phyloP scores from a whole-genome alignment of 2,797 vertebrate genomes.

The Xiphorhynchus erythropygius region DNA sequence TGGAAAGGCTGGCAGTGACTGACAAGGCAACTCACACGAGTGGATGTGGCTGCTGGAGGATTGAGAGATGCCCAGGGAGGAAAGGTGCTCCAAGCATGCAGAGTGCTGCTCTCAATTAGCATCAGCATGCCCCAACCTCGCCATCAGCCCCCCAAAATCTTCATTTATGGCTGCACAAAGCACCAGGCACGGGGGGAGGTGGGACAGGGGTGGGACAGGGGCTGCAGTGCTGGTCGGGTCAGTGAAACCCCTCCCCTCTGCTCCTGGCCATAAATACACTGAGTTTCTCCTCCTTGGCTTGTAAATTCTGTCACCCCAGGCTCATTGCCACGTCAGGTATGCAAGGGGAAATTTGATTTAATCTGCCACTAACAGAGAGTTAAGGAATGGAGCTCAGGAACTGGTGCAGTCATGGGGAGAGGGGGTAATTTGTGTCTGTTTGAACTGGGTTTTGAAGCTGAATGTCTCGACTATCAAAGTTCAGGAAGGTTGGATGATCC shows the following conservation, averaged over 20 bases:
- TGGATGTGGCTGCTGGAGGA: not conserved
- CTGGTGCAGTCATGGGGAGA: not conserved
- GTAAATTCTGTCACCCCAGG: not conserved
- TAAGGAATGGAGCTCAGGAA: not conserved
- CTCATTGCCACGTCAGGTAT: not conserved
- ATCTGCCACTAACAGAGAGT: not conserved
- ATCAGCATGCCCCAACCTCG: not conserved
- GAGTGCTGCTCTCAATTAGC: not conserved
- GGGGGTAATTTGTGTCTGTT: not conserved
- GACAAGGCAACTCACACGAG: not conserved
- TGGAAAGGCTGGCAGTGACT: not conserved
- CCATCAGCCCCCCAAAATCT: not conserved
- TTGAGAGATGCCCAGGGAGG: not conserved
- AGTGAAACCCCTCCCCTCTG: not conserved
- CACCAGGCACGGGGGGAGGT: not conserved
- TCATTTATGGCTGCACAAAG: not conserved
- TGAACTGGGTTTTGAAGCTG: not conserved
- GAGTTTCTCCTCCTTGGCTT: not conserved
- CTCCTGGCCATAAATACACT: not conserved
- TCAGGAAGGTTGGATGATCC: not conserved
- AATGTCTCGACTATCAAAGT: not conserved
- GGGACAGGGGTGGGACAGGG: not conserved
- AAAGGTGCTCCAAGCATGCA: not conserved
- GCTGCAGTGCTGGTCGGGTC: not conserved
- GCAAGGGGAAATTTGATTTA: not conserved